Base-by-base conservation (phyloP, 2,113 vertebrate genomes). In the Rissa tridactyla region DNA sequence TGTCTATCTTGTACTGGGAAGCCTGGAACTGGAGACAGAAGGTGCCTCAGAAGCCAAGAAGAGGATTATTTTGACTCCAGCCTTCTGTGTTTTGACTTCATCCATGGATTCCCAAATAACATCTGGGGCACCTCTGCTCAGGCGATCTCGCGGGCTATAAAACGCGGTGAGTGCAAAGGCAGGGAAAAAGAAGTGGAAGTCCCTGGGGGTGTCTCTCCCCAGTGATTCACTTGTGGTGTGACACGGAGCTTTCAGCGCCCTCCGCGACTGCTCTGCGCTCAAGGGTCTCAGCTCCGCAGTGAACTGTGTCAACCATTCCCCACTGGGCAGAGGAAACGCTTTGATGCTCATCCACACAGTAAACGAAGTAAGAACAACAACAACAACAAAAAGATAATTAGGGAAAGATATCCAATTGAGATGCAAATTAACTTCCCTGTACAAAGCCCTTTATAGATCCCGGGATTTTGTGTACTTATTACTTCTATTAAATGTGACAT, bases 401-500 rank as follows among this genome's bases (percentile, higher is more conserved):
- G 78, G 26, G 79, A 81, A 72, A 71, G 77, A 60, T 82, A 84
- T 73, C 78, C 83, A 90, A 80, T 47, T 68, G 66, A 85, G 46
- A 94, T 88, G 76, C 72, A 93, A 97, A 96, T 96, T 79, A 92
- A 80, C 10, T 46, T 82, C 80, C 30, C 34, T 58, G 17, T 65
- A 87, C 78, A 95, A 86, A 96, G 66, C 17, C 57, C 26, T 93
- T 89, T 83, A 65, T 20, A 91, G 81, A 92, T 73, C 82, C 75
- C 68, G 46, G 80, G 80, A 89, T 96, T 95, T 73, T 88, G 91
- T 92, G 72, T 52, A 60, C 58, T 95, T 96, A 83, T 77, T 95
- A 51, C 62, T 84, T 90, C 89, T 76, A 96, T 89, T 95, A 93
- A 95, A 92, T 73, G 78, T 88, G 96, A 84, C 91, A 83, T 42